Evolutionary conservation across 2,113 vertebrate genomes (phyloP).

Genomic region (Natator depressus): DNA sequence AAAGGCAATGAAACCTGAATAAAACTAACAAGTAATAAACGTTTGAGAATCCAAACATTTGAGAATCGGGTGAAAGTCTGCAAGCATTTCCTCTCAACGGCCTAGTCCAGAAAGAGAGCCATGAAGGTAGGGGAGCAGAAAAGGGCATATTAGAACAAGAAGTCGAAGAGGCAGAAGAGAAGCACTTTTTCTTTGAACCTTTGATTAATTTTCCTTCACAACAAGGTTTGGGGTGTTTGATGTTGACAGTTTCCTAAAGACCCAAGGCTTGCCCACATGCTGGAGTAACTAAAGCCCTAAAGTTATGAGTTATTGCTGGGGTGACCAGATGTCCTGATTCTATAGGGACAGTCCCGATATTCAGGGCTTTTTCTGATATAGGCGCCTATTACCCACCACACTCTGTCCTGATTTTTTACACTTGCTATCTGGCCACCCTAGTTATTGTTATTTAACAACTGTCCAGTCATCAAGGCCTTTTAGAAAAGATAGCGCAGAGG

Average conservation of each 20-base stretch:
- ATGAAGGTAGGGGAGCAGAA: background rate
- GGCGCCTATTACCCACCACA: too few species aligned
- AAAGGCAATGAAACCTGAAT: background rate
- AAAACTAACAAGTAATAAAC: background rate
- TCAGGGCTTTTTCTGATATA: too few species aligned
- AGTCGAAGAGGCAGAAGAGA: slow-evolving; percentile 1
- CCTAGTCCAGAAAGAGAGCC: background rate
- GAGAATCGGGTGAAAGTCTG: background rate
- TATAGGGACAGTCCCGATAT: too few species aligned
- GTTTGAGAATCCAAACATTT: background rate
- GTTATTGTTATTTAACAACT: background rate
- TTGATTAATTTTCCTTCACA: slow-evolving; percentile 8
- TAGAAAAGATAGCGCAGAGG: background rate
- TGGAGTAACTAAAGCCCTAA: background rate
- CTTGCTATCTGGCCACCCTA: too few species aligned
- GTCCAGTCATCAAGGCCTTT: background rate
- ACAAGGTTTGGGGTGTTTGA: background rate
- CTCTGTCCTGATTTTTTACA: too few species aligned
- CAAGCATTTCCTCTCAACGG: slow-evolving; percentile 28
- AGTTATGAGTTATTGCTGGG: background rate
- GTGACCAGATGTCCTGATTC: too few species aligned
- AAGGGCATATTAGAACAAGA: slow-evolving; percentile 1
- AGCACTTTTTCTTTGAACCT: background rate
- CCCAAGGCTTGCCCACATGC: background rate
- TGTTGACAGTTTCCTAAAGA: background rate